These are phyloP conservation scores for Neoaliturus tenellus DNA, from an alignment of 2,888 invertebrate genomes.

Conservation along the genomic window DNA sequence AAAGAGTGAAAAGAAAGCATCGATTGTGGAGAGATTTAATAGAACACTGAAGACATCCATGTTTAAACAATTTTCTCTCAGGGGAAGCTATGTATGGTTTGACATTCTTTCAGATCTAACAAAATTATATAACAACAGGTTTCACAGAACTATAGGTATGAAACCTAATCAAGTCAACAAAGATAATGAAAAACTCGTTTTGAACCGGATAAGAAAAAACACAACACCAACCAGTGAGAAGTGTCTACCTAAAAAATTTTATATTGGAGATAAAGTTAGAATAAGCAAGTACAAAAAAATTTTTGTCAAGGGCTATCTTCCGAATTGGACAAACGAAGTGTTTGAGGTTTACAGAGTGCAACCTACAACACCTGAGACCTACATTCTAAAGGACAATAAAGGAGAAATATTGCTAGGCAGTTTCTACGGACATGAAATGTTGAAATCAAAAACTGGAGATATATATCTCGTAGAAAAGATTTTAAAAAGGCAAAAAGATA, in stretches of 20 bases:
- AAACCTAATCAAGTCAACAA: conserved; percentile 33
- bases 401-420: conserved; percentile 36
- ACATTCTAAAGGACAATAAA: conserved; percentile 20
- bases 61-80: conserved; percentile 27
- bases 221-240: neutral
- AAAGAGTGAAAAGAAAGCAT: conserved; percentile 35
- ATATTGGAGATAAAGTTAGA: conserved; percentile 45
- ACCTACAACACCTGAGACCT: conserved; percentile 43
- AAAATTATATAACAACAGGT: conserved; percentile 28
- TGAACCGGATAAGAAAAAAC: neutral
- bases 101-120: conserved; percentile 27
- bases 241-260: neutral
- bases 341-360: conserved; percentile 26
- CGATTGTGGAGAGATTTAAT: conserved; percentile 55
- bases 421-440: conserved; percentile 49
- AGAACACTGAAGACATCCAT: conserved; percentile 42
- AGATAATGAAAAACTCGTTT: neutral
- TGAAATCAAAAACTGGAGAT: conserved; percentile 7
- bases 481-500: conserved; percentile 31
- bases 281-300: conserved; percentile 32
- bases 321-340: conserved; percentile 46
- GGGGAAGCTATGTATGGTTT: conserved; percentile 19
- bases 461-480: conserved; percentile 52
- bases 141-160: conserved; percentile 56
- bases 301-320: conserved; percentile 37